Evolutionary conservation across 2,113 vertebrate species (phyloP), one percentile per base, ranked within the genome.

Genomic region (Syngnathus typhle): DNA sequence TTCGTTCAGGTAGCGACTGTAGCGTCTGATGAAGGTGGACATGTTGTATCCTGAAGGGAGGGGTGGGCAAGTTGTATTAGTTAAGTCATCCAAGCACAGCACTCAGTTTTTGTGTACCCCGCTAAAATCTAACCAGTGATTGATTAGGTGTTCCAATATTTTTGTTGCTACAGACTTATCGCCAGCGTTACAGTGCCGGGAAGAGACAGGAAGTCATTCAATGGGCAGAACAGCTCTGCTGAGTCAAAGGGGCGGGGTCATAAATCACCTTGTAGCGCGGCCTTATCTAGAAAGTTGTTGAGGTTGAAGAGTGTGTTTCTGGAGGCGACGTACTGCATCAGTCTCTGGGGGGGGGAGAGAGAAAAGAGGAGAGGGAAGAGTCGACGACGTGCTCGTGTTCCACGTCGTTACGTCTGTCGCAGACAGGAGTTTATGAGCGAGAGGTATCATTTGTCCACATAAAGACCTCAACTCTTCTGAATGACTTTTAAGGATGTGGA

Each of bases 1-100:
- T 89, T 98, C 96, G 87, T 98, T 98, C 89, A 98, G 89, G 75
- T 98, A 98, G 88, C 95, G 94, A 84, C 96, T 98, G 85, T 98
- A 98, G 73, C 96, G 93, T 86, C 94, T 91, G 90, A 95, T 95
- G 85, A 95, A 95, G 36, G 94, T 94, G 52, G 94, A 95, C 94
- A 95, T 95, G 86, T 94, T 94, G 72, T 95, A 95, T 64, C 94
- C 94, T 95, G 82, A 13, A 69, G 18, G 16, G 36, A 1, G 32
- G 10, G 15, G 58, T 15, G 19, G 1, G 41, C 4, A 13, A 4
- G 11, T 43, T 43, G 32, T 19, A 12, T 62, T 23, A 62, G n/a
- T 3, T 21, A 60, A 60, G 23, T 15, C 54, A 56, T 6, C 54
- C 23, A 36, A 36, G 55, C 27, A 36, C 27, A 36, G 27, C 27